phyloP scores from a whole-genome alignment of 2,113 vertebrate species.

The Leptodactylus fuscus region DNA sequence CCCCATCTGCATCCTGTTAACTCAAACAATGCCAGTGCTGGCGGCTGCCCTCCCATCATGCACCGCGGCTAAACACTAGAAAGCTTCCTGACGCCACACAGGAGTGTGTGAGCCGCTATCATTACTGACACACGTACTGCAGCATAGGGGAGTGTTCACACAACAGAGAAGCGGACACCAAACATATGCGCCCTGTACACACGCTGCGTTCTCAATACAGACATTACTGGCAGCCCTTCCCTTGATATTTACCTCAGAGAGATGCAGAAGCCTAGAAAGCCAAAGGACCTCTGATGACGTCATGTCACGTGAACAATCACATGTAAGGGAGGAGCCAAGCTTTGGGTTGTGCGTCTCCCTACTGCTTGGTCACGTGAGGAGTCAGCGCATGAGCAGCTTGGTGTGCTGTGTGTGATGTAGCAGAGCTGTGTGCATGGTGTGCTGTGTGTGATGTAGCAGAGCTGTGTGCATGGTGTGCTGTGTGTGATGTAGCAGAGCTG shows the following conservation, averaged over 20 bases:
- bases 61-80: slow-evolving; percentile 24
- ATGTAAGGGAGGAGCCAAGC: not conserved
- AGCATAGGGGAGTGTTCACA: no score
- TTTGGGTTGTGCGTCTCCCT: not conserved
- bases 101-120: not conserved
- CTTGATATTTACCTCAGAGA: not conserved
- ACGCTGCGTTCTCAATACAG: not conserved
- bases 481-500: not conserved
- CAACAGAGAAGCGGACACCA: no score
- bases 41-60: not conserved
- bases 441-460: not conserved
- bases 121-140: not conserved
- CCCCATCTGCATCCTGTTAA: not conserved
- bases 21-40: not conserved
- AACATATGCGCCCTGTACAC: no score
- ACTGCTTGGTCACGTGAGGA: not conserved
- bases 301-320: not conserved
- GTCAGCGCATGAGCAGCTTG: not conserved
- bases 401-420: not conserved
- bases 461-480: not conserved
- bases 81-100: not conserved
- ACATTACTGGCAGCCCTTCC: not conserved
- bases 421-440: not conserved
- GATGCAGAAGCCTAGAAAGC: not conserved
- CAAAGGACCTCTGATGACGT: not conserved